Evolutionary conservation across 2,113 vertebrate species (phyloP).

Genomic region (Zosterops hypoxanthus): DNA sequence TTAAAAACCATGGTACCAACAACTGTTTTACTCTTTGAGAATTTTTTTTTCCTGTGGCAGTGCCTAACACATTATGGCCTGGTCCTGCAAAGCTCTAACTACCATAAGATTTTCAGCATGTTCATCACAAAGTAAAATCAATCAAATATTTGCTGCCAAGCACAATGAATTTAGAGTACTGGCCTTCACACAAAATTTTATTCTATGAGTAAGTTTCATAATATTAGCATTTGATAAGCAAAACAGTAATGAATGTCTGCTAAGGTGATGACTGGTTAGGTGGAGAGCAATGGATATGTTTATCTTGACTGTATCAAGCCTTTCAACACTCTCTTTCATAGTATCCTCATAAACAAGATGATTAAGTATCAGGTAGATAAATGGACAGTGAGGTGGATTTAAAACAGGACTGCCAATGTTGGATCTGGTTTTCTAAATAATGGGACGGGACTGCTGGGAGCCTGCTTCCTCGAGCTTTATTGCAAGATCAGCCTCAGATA

Average conservation of each 20-base stretch:
- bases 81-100: neutral
- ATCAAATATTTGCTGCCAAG: neutral
- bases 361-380: neutral
- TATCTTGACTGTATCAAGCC: neutral
- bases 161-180: neutral
- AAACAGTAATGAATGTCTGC: neutral
- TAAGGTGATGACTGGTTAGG: neutral
- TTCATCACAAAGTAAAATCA: neutral
- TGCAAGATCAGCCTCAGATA: neutral
- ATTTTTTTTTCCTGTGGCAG: neutral
- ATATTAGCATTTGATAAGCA: neutral
- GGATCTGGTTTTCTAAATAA: neutral
- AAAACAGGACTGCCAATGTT: neutral
- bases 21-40: neutral
- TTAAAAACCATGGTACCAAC: neutral
- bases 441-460: neutral
- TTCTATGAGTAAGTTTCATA: neutral
- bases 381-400: neutral
- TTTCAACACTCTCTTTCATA: neutral
- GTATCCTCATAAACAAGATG: neutral
- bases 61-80: neutral
- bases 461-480: neutral
- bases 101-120: neutral
- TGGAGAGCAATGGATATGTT: neutral
- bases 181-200: neutral